Percentiles rank a stretch among this genome's conserved stretches.
Evolutionary conservation across 2,888 invertebrate genomes (phyloP).

Genomic region (Heliothis peltigera): DNA sequence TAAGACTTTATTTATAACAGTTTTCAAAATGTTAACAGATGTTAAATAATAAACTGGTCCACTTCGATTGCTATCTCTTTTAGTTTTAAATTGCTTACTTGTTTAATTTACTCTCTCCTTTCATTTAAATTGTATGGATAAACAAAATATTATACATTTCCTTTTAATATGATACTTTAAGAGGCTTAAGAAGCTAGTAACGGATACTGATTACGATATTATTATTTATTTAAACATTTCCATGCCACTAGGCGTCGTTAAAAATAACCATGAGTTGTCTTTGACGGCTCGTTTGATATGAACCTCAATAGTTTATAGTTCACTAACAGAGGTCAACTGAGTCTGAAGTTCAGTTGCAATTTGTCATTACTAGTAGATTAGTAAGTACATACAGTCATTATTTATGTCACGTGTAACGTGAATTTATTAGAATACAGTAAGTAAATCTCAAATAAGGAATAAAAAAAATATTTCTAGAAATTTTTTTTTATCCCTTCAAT

Average conservation of each 20-base stretch:
- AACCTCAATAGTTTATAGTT: slow-evolving; percentile 40
- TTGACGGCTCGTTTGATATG: slow-evolving; percentile 28
- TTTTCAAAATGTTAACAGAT: slow-evolving; percentile 55
- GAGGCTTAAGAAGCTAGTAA: background rate
- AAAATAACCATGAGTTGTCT: slow-evolving; percentile 35
- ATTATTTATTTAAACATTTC: slow-evolving; percentile 1
- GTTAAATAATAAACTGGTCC: slow-evolving; percentile 59
- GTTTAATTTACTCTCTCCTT: slow-evolving; percentile 47
- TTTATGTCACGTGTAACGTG: slow-evolving; percentile 25
- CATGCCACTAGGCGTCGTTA: slow-evolving; percentile 4
- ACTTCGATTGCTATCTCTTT: slow-evolving; percentile 57
- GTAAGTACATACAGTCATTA: slow-evolving; percentile 12
- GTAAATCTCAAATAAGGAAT: too few relatives aligned
- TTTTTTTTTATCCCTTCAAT: background rate
- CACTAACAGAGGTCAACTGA: slow-evolving; percentile 36
- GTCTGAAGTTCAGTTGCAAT: slow-evolving; percentile 53
- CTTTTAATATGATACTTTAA: background rate
- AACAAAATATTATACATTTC: background rate
- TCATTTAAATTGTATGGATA: slow-evolving; percentile 18
- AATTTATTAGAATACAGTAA: slow-evolving; percentile 6
- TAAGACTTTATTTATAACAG: slow-evolving; percentile 51
- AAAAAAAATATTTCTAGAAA: too few relatives aligned
- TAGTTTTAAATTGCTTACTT: slow-evolving; percentile 38
- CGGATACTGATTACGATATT: slow-evolving; percentile 6
- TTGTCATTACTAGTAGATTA: slow-evolving; percentile 21